Evolutionary conservation across 53 echinoderm and acorn worm species (phyloP), one percentile per base, ranked within the genome.

Genomic region (Echinometra lucunter): DNA sequence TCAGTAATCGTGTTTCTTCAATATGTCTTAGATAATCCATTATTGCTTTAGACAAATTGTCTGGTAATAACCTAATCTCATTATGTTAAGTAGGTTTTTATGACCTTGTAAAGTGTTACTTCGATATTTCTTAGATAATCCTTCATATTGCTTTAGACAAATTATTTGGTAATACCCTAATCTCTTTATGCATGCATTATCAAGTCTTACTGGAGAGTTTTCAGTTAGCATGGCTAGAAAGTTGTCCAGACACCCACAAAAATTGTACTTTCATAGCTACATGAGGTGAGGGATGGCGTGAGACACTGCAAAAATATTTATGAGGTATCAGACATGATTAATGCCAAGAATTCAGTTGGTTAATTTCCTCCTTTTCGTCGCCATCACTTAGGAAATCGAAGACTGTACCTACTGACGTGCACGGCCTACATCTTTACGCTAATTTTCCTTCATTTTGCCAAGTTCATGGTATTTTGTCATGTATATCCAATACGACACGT

Each of bases 331-430:
- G 37, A 47, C 45, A 49, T 49, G 49, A 28, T 85, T 85, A 49
- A 28, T 30, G 85, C 47, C 85, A 47, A 85, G 28, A 85, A 85
- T n/a, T 85, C 49, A 85, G 49, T 85, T 85, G 85, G 45, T 15
- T 49, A 27, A 49, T 30, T 47, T 85, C 85, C 49, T 85, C 15
- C 45, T 47, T 74, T 74, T 74, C 74, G 74, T 49, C 53, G 85
- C 85, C 53, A 85, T 49, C 23, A 25, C 44, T 81, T n/a, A 81
- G 44, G 42, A 81, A 81, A 35, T 78, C 23, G 42, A 78, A 78
- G 69, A 12, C 69, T 6, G 28, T n/a, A 7, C 67, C 67, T 30
- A 12, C 34, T 69, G 30, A 69, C 32, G n/a, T n/a, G n/a, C n/a
- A n/a, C n/a, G n/a, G n/a, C n/a, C n/a, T 27, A 23, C 25, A 63